Percentiles rank a stretch among this genome's conserved stretches.
Conservation (phyloP, 2,113 vertebrate genomes). For the Silurus asotus region DNA sequence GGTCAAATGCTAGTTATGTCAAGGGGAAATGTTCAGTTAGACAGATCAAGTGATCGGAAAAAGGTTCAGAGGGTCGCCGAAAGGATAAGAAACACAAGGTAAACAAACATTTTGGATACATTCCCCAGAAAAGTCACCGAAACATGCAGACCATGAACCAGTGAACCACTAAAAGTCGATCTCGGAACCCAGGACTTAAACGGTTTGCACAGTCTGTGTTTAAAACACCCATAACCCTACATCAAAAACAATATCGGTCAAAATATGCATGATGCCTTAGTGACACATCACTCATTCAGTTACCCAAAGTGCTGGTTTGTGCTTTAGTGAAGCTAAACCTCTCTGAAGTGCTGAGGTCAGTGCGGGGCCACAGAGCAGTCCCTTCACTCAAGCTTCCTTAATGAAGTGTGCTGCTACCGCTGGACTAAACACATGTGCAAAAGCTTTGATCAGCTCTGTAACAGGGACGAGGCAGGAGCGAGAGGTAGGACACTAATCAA, state of each 20-base stretch:
- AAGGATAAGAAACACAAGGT: conserved; percentile 6
- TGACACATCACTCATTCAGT: not conserved
- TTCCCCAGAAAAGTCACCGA: not conserved
- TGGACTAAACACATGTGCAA: conserved; percentile 55
- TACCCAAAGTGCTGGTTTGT: not conserved
- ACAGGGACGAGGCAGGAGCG: conserved; percentile 26
- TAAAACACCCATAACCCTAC: conserved; percentile 14
- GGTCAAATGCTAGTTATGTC: conserved; percentile 44
- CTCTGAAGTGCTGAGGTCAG: conserved; percentile 47
- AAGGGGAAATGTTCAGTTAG: conserved; percentile 40
- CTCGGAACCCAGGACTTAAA: not conserved
- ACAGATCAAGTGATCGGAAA: conserved; percentile 26
- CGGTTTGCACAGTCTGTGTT: conserved; percentile 5
- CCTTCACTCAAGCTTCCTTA: conserved; percentile 40
- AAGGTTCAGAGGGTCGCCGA: conserved; percentile 24
- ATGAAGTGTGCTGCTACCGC: conserved; percentile 56
- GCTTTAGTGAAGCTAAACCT: conserved; percentile 19
- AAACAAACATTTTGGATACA: conserved; percentile 4
- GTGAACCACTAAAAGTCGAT: not conserved
- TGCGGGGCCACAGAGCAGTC: conserved; percentile 46
- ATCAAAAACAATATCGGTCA: conserved; percentile 28
- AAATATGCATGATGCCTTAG: not conserved
- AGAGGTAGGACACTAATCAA: conserved; percentile 46
- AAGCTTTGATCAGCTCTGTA: conserved; percentile 58
- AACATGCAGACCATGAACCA: not conserved